Base-by-base conservation (phyloP, 2,888 invertebrate species). In the Troilus luridus region DNA sequence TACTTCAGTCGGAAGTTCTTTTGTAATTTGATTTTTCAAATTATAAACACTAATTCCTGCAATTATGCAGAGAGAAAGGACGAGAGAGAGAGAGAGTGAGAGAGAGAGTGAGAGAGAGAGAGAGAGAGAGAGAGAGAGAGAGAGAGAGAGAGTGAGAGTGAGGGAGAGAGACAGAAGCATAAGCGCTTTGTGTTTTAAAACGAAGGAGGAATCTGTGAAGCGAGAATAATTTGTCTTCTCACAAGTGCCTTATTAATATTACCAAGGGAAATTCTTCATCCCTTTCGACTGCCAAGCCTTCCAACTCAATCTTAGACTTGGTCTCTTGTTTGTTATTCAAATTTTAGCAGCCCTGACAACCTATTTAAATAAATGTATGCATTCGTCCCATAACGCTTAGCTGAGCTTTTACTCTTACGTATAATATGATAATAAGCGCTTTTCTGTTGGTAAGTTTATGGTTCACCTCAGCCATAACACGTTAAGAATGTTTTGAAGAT, bases 201-300 rank as follows among this genome's bases (percentile, higher is more conserved):
- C 88, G 59, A 88, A 88, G n/a, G 88, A 58, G 58, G 58, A 88
- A 88, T 88, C 59, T 88, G 58, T 88, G 88, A 59, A 56, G 88
- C 88, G 60, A 91, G 91, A 91, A 91, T 88, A 91, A 91, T 91
- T 91, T 91, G 91, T 91, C 91, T 91, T 90, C 60, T 60, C 67
- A 60, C 88, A 60, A 72, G 60, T 88, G 88, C 91, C 91, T 91
- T 91, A 91, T 91, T 91, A 91, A 91, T 91, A 91, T 91, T 91
- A 91, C 89, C 91, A 85, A 88, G 91, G 91, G 90, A 91, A 91
- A 90, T 58, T 58, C 88, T 56, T 88, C 88, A 88, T 5, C 58
- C 64, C 89, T 89, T 64, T 89, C 72, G 24, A 64, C 19, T 54
- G 7, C 89, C 64, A 62, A 85, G 85, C 89, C 64, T 67, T 64